These are phyloP conservation scores for Semotilus atromaculatus DNA, from an alignment of 2,797 vertebrate species.

Conservation along the genomic window DNA sequence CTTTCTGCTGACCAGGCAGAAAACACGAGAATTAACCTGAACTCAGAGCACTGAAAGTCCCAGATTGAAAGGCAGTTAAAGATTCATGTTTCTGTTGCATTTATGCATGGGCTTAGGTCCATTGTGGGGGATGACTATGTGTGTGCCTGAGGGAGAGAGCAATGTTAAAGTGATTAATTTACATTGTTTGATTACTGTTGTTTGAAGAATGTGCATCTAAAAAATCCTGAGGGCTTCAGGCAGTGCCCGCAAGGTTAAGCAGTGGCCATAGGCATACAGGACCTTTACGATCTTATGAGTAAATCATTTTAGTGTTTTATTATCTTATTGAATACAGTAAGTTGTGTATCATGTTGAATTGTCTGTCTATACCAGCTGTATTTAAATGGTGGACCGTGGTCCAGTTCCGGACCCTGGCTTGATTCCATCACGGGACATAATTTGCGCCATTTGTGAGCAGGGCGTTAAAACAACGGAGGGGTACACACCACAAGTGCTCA, in stretches of 20 bases:
- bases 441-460: too few species aligned
- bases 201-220: slow-evolving; percentile 16
- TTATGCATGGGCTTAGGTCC: slow-evolving; percentile 20
- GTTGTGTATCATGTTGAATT: background rate
- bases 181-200: slow-evolving; percentile 19
- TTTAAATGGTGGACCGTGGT: too few species aligned
- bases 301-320: background rate
- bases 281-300: background rate
- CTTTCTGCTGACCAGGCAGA: slow-evolving; percentile 63
- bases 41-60: slow-evolving; percentile 28
- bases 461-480: background rate
- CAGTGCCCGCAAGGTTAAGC: background rate
- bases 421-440: too few species aligned
- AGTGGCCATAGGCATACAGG: background rate
- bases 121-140: slow-evolving; percentile 6
- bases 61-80: slow-evolving; percentile 25
- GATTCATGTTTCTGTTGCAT: slow-evolving; percentile 41
- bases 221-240: background rate
- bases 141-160: background rate
- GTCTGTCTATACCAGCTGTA: background rate
- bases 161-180: slow-evolving; percentile 19
- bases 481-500: background rate
- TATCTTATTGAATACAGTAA: background rate
- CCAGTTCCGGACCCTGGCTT: too few species aligned
- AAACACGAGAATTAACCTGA: slow-evolving; percentile 56